phyloP scores from a whole-genome alignment of 2,797 vertebrate genomes.

The Enteromius anoplus region DNA sequence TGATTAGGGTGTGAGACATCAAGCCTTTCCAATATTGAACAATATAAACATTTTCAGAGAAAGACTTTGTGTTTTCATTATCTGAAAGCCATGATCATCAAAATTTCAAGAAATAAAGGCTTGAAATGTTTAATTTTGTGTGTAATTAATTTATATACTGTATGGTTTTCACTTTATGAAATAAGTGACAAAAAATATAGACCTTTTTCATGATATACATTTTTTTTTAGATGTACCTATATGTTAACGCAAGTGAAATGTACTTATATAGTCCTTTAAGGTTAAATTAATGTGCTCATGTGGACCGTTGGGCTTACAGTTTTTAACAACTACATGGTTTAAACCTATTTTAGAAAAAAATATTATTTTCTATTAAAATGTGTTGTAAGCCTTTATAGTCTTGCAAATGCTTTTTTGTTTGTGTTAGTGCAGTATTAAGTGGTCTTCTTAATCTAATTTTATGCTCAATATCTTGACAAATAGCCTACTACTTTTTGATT shows the following conservation, averaged over 20 bases:
- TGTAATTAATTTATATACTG: no score
- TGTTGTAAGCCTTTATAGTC: background rate
- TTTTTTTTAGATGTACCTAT: no score
- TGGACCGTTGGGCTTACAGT: background rate
- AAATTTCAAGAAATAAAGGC: no score
- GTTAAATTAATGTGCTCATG: background rate
- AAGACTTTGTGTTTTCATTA: no score
- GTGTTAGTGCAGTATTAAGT: background rate
- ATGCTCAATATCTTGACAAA: background rate
- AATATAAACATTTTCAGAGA: no score
- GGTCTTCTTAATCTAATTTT: background rate
- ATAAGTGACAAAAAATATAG: no score
- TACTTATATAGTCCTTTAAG: background rate
- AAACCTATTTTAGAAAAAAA: background rate
- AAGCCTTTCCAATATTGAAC: no score
- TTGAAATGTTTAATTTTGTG: no score
- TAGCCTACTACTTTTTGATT: background rate
- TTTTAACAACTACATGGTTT: background rate
- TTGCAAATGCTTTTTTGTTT: background rate
- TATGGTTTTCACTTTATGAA: no score
- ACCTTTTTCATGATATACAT: no score
- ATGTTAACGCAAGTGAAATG: background rate
- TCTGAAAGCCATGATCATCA: no score
- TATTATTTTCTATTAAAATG: background rate
- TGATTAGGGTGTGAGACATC: no score